Base-by-base conservation (phyloP, 35 echinoderm and acorn worm species). In the Amphiura filiformis region DNA sequence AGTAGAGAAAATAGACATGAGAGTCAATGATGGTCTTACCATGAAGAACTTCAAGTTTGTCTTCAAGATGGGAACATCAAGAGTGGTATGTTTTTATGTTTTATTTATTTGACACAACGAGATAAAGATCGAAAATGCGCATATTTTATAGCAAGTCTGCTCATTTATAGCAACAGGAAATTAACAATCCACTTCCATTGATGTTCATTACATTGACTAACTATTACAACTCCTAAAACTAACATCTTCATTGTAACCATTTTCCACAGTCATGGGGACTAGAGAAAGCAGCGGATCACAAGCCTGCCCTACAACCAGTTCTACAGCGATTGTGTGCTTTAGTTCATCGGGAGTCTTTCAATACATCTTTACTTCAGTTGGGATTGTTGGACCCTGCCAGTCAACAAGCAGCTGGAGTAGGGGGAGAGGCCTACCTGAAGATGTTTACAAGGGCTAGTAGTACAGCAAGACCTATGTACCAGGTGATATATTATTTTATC, bases 31-130 rank as follows among this genome's bases (percentile, higher is more conserved):
- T 22, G 84, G 90, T n/a, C 41, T 93, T 28, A 39, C 88, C 2
- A 87, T 91, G 93, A 91, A 85, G 47, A 86, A 87, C 14, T 95
- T 88, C 89, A 95, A 88, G 77, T 95, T 91, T 61, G 44, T 82
- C 61, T 95, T 95, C 79, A 95, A 95, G 57, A 82, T 95, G 83
- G 93, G 83, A 34, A 91, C 93, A 80, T 95, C 89, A 5, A 91
- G 79, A 91, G 93, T 95, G 30, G 93, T 95, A 57, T 90, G 92
- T 84, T 39, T 13, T 75, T 15, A 78, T 18, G 32, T 34, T 22
- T 34, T 15, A 23, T 13, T n/a, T n/a, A n/a, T n/a, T n/a, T n/a
- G n/a, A n/a, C n/a, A n/a, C n/a, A n/a, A n/a, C n/a, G n/a, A n/a
- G n/a, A n/a, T n/a, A n/a, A n/a, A n/a, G n/a, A n/a, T n/a, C n/a